Evolutionary conservation across 2,113 vertebrate genomes (phyloP).

Genomic region (Nyctereutes procyonoides): DNA sequence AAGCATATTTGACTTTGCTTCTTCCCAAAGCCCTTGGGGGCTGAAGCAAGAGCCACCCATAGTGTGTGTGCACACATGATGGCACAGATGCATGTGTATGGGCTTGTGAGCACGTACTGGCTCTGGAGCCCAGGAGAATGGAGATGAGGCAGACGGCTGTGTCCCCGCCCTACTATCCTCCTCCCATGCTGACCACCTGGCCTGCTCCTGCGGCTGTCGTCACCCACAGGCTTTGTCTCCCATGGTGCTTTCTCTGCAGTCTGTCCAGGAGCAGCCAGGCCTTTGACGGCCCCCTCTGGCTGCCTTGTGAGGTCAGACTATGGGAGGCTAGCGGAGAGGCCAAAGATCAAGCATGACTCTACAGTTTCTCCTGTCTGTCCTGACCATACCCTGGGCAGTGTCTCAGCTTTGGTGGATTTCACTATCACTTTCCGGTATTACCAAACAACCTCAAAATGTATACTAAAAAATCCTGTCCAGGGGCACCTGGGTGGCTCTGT

Average conservation of each 20-base stretch:
- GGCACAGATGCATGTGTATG: no score
- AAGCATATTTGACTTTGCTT: neutral
- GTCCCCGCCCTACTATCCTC: fast-evolving
- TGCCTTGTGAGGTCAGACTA: neutral
- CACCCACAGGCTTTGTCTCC: neutral
- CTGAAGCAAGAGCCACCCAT: neutral
- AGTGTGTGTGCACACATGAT: no score
- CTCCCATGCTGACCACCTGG: no score
- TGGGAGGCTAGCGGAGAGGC: neutral
- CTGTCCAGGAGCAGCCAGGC: neutral
- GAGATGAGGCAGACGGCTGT: neutral
- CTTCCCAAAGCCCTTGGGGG: neutral
- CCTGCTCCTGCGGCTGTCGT: neutral
- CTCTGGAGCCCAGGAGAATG: neutral
- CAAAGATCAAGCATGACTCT: neutral
- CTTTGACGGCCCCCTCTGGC: no score
- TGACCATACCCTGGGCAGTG: neutral
- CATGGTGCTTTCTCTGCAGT: neutral
- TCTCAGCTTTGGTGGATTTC: neutral
- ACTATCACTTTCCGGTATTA: neutral
- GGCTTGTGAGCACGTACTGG: neutral
- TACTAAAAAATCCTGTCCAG: neutral
- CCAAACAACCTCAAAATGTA: neutral
- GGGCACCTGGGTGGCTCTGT: neutral
- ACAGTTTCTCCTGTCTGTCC: neutral